Evolutionary conservation across 2,797 vertebrate genomes (phyloP).

Genomic region (Tamandua tetradactyla): DNA sequence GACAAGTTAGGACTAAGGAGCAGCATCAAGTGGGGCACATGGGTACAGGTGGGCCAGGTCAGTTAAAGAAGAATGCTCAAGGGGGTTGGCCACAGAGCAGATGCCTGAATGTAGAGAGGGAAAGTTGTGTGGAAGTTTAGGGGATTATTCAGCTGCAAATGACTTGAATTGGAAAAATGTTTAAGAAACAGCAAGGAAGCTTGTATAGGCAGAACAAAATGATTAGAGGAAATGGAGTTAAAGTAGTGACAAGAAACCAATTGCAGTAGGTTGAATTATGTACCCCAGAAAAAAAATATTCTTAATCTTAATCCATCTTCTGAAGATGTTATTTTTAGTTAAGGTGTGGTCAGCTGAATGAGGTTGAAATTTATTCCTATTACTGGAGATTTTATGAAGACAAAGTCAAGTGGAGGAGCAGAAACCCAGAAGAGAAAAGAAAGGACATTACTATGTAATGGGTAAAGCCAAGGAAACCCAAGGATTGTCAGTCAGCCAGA

Average conservation of each 20-base stretch:
- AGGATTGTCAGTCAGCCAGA: no score
- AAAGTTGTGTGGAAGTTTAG: neutral
- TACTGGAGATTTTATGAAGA: no score
- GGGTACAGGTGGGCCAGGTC: neutral
- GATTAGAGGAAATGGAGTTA: neutral
- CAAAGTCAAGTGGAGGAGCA: no score
- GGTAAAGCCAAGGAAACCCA: no score
- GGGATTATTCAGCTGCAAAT: neutral
- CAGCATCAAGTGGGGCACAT: neutral
- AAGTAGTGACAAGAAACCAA: neutral
- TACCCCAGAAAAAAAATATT: no score
- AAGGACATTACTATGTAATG: no score
- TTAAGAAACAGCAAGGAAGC: neutral
- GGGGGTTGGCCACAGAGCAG: neutral
- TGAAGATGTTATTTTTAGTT: no score
- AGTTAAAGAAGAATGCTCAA: neutral
- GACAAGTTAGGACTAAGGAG: neutral
- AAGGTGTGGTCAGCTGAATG: no score
- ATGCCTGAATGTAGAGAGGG: neutral
- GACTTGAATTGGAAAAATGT: neutral
- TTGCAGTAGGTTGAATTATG: no score
- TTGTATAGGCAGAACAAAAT: neutral
- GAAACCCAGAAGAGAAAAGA: no score
- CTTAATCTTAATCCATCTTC: no score
- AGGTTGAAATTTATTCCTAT: no score